These are phyloP conservation scores for Spermophilus dauricus DNA, from an alignment of 2,113 vertebrate species.

Conservation along the genomic window DNA sequence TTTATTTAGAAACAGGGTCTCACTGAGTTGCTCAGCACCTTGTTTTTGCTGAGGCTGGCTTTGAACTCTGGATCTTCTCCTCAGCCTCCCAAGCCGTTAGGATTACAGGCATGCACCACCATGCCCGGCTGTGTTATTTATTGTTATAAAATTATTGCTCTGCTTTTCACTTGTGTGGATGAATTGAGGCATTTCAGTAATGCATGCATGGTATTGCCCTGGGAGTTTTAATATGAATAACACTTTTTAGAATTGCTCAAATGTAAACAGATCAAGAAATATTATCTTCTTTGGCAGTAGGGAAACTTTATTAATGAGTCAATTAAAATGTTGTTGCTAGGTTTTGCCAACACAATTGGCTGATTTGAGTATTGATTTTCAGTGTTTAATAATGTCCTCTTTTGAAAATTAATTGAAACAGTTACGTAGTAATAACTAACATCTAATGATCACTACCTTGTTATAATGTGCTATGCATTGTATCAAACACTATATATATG, in stretches of 20 bases:
- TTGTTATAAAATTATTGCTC: background rate
- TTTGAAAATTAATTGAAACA: conserved; percentile 22
- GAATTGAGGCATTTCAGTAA: background rate
- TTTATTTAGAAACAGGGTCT: too few species aligned
- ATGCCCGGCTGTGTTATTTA: background rate
- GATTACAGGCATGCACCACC: too few species aligned
- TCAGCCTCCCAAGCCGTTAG: too few species aligned
- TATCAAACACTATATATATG: background rate
- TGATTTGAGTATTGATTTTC: background rate
- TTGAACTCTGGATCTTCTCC: too few species aligned
- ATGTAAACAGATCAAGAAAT: background rate
- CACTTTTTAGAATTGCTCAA: conserved; percentile 29
- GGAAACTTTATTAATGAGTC: background rate
- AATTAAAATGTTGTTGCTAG: background rate
- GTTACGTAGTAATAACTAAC: background rate
- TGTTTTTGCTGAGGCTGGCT: too few species aligned
- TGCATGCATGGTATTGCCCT: background rate
- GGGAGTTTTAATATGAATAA: background rate
- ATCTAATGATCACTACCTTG: background rate
- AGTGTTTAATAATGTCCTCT: conserved; percentile 34
- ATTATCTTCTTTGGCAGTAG: background rate
- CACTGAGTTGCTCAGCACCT: too few species aligned
- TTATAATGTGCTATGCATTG: background rate
- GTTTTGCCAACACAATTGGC: background rate
- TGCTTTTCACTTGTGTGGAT: background rate